phyloP scores from a whole-genome alignment of 2,113 vertebrate genomes.

The Excalfactoria chinensis region DNA sequence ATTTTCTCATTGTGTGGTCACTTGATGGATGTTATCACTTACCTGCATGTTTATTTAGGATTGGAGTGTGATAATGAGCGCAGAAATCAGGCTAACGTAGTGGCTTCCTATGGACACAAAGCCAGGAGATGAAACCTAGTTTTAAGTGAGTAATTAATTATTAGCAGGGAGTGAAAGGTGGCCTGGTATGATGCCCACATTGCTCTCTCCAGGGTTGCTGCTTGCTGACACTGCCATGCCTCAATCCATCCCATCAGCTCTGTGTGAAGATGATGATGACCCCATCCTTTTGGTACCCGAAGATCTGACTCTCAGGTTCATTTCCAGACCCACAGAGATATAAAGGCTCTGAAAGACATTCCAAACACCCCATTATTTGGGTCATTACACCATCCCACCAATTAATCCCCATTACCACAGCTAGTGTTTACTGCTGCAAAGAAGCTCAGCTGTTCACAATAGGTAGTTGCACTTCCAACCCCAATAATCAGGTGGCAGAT shows the following conservation, averaged over 20 bases:
- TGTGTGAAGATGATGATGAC: not conserved
- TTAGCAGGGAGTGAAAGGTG: not conserved
- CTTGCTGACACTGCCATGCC: not conserved
- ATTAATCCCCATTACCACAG: not conserved
- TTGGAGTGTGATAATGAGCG: not conserved
- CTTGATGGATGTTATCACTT: constrained; percentile 31
- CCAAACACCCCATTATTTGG: not conserved
- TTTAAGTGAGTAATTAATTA: constrained; percentile 30
- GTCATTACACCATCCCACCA: not conserved
- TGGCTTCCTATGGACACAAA: not conserved
- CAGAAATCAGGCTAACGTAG: not conserved
- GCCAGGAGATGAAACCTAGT: not conserved
- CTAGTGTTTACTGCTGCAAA: not conserved
- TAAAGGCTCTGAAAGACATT: not conserved
- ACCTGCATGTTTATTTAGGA: constrained; percentile 20
- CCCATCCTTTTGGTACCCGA: not conserved
- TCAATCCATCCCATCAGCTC: not conserved
- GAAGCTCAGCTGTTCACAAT: not conserved
- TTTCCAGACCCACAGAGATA: not conserved
- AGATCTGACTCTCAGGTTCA: not conserved
- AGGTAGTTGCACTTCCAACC: not conserved
- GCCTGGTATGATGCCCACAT: not conserved
- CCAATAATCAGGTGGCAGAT: not conserved
- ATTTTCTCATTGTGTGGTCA: constrained; percentile 29
- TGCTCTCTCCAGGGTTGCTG: not conserved